Evolutionary conservation across 2,888 invertebrate species (phyloP), one percentile per base, ranked within the genome.

Genomic region (Polydrusus tereticollis): DNA sequence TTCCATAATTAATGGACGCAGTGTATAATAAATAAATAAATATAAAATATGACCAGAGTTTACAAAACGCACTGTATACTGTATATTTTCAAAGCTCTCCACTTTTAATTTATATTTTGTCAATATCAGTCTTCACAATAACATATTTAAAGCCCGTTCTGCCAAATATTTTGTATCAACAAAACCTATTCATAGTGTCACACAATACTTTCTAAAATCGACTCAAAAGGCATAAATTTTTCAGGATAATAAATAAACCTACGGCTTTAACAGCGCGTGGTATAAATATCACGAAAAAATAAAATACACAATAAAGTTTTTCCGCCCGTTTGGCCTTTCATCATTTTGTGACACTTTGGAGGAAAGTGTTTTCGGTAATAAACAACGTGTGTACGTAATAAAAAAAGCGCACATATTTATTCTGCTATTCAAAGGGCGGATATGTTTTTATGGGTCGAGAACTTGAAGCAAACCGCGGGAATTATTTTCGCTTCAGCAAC

Each of bases 361-460:
- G 45, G 26, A 67, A 63, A 72, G 72, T 72, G 72, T 67, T 72
- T 72, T 60, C 55, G 67, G 72, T 63, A 67, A 72, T 72, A 72
- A 72, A 72, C 66, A 72, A 72, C 72, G 52, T 66, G 67, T 72
- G 66, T 72, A 66, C 62, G 36, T 63, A 69, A 64, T 62, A 67
- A 62, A 70, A 64, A 66, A 70, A 63, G 72, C 70, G 64, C 77
- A 78, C 76, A 78, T 79, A 79, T 79, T 80, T 80, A 76, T 76
- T 78, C 69, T 73, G 75, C 68, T 79, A 77, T 80, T 78, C 77
- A 76, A 69, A 73, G 74, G n/a, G 77, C 81, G 79, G 79, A 80
- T 78, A 77, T 77, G 77, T 77, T 79, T 81, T 81, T 81, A 80
- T 78, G 77, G 74, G 71, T 65, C 65, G 69, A 62, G 76, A 77